Conservation (phyloP, 2,113 vertebrate species). For the Bubalus kerabau region DNA sequence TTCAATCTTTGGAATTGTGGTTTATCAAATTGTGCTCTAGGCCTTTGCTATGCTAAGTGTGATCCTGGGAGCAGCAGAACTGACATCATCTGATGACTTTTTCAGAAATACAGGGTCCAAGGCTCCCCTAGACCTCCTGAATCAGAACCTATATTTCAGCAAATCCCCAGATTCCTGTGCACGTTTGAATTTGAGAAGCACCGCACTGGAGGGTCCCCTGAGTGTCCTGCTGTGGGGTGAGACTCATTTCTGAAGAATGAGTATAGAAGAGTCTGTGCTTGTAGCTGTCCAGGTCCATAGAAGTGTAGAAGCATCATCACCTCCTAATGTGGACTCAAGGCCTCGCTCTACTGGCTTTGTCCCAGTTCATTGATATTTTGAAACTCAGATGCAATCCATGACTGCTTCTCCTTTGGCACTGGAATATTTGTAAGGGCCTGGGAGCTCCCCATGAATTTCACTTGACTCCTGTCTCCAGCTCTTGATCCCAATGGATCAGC, state of each 20-base stretch:
- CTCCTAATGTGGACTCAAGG: background rate
- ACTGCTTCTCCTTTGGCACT: background rate
- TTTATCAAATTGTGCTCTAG: background rate
- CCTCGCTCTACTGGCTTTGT: background rate
- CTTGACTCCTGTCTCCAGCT: background rate
- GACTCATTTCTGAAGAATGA: background rate
- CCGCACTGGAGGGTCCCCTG: background rate
- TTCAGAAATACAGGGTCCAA: background rate
- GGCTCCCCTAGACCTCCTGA: background rate
- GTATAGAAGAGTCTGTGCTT: background rate
- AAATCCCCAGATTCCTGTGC: background rate
- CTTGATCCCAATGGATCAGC: background rate
- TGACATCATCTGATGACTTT: background rate
- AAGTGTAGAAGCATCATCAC: background rate
- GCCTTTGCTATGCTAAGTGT: background rate
- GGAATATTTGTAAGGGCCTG: background rate
- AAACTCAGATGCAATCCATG: background rate
- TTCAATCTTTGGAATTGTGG: background rate
- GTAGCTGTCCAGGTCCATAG: no score
- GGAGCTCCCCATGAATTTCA: background rate
- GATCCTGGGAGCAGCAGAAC: background rate
- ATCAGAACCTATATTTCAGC: background rate
- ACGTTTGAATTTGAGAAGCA: background rate
- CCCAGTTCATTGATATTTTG: background rate
- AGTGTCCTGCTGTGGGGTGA: no score